phyloP scores from a whole-genome alignment of 2,888 invertebrate genomes.

The Eilema griseolum region DNA sequence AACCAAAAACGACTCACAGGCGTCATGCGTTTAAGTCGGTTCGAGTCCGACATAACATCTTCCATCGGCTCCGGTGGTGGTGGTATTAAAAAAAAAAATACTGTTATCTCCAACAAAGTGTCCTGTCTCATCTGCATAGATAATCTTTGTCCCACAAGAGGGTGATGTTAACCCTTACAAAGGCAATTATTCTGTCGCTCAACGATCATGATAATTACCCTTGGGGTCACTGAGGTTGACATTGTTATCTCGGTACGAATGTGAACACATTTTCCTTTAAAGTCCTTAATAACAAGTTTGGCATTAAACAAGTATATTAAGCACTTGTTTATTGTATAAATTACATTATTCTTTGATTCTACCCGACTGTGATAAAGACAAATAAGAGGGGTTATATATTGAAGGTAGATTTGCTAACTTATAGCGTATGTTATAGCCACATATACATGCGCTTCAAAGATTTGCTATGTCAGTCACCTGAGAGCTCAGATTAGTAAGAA shows the following conservation, averaged over 20 bases:
- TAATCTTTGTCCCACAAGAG: constrained; percentile 9
- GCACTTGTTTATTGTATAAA: too few relatives aligned
- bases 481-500: too few relatives aligned
- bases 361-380: neutral
- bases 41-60: too few relatives aligned
- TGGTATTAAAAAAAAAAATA: too few relatives aligned
- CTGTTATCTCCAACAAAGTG: neutral
- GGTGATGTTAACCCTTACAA: constrained; percentile 18
- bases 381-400: neutral
- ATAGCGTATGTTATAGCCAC: too few relatives aligned
- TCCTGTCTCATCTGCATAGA: constrained; percentile 2
- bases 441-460: too few relatives aligned
- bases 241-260: neutral
- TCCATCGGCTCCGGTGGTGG: too few relatives aligned
- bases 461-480: too few relatives aligned
- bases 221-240: constrained; percentile 11
- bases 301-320: neutral
- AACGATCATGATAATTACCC: neutral
- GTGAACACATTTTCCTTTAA: constrained; percentile 3
- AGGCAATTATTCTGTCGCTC: constrained; percentile 18
- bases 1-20: too few relatives aligned
- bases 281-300: neutral
- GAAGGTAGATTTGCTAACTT: too few relatives aligned
- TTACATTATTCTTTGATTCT: too few relatives aligned
- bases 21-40: too few relatives aligned